Evolutionary conservation across 2,888 invertebrate genomes (phyloP).

Genomic region (Eurois occulta): DNA sequence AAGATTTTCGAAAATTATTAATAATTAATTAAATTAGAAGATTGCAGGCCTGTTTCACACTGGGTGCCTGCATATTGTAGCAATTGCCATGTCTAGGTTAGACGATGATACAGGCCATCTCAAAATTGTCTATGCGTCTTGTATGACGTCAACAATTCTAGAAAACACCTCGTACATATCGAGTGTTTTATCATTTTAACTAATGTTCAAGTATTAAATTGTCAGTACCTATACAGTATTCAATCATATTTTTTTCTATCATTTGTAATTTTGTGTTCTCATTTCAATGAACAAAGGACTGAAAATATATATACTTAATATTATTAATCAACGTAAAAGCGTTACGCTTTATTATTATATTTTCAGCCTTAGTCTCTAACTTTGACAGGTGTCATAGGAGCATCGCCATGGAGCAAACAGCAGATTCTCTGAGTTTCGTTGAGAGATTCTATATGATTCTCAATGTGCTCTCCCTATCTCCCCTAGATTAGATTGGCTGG

Average conservation of each 20-base stretch:
- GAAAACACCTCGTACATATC: neutral
- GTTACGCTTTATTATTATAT: conserved; percentile 38
- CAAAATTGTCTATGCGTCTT: neutral
- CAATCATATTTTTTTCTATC: neutral
- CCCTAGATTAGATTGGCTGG: no score
- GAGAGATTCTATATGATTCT: no score
- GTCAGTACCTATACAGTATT: neutral
- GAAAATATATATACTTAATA: conserved; percentile 38
- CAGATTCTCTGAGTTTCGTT: no score
- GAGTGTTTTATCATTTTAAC: neutral
- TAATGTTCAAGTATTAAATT: neutral
- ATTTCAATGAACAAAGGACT: conserved; percentile 2
- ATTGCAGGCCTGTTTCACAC: conserved; percentile 3
- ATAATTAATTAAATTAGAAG: conserved; percentile 1
- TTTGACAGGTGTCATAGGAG: conserved; percentile 16
- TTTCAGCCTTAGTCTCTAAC: conserved; percentile 44
- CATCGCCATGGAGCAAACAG: neutral
- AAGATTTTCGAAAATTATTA: neutral
- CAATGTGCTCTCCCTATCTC: no score
- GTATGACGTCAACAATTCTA: neutral
- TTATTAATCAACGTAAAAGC: conserved; percentile 15
- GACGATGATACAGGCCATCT: neutral
- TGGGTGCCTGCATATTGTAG: neutral
- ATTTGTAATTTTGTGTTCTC: neutral
- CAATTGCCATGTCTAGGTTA: neutral